Evolutionary conservation across 64 coral and sea anemone genomes (phyloP).

Genomic region (Porites australiensis): DNA sequence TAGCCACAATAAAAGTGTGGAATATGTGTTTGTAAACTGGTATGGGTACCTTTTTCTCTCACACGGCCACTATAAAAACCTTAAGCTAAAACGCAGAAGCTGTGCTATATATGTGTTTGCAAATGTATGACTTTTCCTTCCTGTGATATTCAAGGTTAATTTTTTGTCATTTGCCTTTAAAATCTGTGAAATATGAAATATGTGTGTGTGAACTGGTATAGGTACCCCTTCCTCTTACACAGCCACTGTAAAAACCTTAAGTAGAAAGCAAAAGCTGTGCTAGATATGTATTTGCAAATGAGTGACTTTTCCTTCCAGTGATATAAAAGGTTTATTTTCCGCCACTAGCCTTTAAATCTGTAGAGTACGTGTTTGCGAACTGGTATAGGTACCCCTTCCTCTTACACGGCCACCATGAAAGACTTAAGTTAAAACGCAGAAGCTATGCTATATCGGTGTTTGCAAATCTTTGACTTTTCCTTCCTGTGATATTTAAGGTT

Average conservation of each 20-base stretch:
- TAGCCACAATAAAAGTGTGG: not conserved
- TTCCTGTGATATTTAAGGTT: not conserved
- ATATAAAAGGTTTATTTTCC: no score
- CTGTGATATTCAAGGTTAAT: not conserved
- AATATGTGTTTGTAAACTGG: not conserved
- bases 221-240: no score
- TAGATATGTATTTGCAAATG: not conserved
- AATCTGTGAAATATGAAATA: no score
- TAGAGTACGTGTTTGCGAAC: not conserved
- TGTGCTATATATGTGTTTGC: conserved; percentile 31
- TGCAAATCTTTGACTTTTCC: not conserved
- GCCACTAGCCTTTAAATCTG: no score
- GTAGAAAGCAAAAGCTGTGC: not conserved
- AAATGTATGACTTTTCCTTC: not conserved
- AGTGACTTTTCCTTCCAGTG: no score
- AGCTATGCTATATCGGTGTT: conserved; percentile 14
- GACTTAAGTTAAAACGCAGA: not conserved
- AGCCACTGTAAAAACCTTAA: not conserved
- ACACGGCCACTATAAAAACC: not conserved
- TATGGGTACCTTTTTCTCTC: not conserved
- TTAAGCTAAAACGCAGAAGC: not conserved
- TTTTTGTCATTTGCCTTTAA: not conserved
- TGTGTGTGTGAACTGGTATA: no score
- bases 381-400: not conserved
- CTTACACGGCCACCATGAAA: not conserved